Evolutionary conservation across 2,888 invertebrate genomes (phyloP), one percentile per base, ranked within the genome.

Genomic region (Melanotus villosus): DNA sequence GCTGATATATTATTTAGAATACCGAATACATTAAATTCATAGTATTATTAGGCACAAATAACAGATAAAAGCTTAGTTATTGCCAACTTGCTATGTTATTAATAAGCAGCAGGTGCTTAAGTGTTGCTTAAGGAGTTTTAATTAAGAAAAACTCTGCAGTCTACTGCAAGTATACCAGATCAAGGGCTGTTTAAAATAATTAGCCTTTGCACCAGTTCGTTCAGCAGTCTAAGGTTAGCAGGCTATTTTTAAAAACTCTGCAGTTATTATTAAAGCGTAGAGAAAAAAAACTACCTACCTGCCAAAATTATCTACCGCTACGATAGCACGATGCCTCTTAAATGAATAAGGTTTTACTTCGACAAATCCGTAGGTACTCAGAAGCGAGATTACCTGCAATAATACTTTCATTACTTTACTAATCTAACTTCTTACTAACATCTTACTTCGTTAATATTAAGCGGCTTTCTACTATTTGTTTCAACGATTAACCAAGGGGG

Each of bases 321-420:
- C 85, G 14, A 92, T 82, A 2, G 90, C 90, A 2, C 86, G 83
- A 45, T 83, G 73, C n/a, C 74, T 79, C 47, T 75, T 84, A 21
- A 80, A 80, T 9, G 88, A 87, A 68, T 86, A 83, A 36, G 87
- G 87, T 78, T 88, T 89, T 9, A 92, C 84, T 82, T 93, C 92
- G 23, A 92, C 86, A 36, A 87, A 86, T 0, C 92, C 92, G 81
- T 86, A 90, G 10, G 82, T 80, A 9, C 90, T 87, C 59, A 93
- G 86, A 65, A 87, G 81, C 32, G 87, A 83, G 41, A 87, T 85
- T 72, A 91, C 82, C 91, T 91, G 80, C n/a, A 69, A 80, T 7
- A 47, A n/a, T n/a, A n/a, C n/a, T n/a, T n/a, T 26, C 26, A 5
- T 26, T 26, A 26, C 3, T 26, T 26, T 7, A 26, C 26, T 5